Base-by-base conservation (phyloP, 2,797 vertebrate genomes). In the Poeciliopsis paucimaculata region DNA sequence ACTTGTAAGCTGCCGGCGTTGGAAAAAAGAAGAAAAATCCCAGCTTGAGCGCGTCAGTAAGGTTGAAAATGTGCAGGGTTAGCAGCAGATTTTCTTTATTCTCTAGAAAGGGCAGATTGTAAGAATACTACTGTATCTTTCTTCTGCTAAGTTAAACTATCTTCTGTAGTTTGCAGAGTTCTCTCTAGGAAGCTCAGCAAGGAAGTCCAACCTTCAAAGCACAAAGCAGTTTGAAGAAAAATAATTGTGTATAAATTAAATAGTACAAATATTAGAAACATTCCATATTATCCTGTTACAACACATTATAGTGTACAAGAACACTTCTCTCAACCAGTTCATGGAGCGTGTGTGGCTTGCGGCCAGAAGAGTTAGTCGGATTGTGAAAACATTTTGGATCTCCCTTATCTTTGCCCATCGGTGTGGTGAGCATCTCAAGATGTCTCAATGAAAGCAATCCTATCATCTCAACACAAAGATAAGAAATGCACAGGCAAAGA, bases 281-380 rank as follows among this genome's bases (percentile, higher is more conserved):
- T 83, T 84, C 0, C n/a, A 82, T 88, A 84, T 78, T 79, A 39
- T 26, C 36, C 34, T 18, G 39, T 31, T 39, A 36, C 51, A 71
- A 72, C 72, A 79, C 60, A 28, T 73, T n/a, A 68, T 73, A 31
- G 11, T 36, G 26, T 43, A 3, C 39, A 46, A 57, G 60, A 36
- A 20, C 36, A 23, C 51, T 36, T 39, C 36, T 72, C 75, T 57
- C 11, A 71, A 71, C 41, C 53, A 55, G 76, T 68, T 80, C 55
- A 68, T 28, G n/a, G 46, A 75, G 57, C 62, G 74, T 77, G 64
- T 82, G 34, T 78, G 46, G 45, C 81, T 64, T 76, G 79, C 73
- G 66, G 82, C 87, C 87, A 77, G 70, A 77, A 28, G 74, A 83
- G 64, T 81, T 90, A 89, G 91, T 89, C 91, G 86, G 86, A 91